These are phyloP conservation scores for Ctenochaetus hawaiiensis DNA, from an alignment of 2,797 vertebrate genomes.

Conservation along the genomic window DNA sequence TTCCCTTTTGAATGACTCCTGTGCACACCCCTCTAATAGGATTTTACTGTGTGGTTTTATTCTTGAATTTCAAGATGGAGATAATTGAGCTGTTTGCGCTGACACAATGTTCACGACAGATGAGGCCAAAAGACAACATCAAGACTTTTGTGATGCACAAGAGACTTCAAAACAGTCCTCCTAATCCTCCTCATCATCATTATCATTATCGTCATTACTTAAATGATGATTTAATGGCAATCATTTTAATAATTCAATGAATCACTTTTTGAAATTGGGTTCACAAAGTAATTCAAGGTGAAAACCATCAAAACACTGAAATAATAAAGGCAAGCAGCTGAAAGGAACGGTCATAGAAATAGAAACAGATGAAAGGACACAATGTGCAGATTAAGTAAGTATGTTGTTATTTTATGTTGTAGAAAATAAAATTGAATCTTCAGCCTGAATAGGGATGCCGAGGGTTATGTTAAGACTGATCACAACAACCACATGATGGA, in stretches of 20 bases:
- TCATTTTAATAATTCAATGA: background rate
- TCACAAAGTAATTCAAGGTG: background rate
- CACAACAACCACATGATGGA: background rate
- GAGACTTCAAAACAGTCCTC: background rate
- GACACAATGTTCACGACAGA: background rate
- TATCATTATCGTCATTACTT: background rate
- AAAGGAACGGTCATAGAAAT: background rate
- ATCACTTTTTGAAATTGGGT: background rate
- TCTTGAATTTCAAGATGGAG: conserved; percentile 18
- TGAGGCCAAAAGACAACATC: background rate
- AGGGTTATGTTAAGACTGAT: background rate
- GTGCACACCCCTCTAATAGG: conserved; percentile 9
- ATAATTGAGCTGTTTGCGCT: background rate
- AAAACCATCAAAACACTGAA: background rate
- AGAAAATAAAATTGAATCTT: background rate
- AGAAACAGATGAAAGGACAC: background rate
- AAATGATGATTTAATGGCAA: background rate
- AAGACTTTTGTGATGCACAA: background rate
- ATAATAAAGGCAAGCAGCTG: background rate
- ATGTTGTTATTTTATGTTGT: background rate
- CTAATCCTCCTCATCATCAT: too few species aligned
- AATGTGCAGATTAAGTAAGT: background rate
- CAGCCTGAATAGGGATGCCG: background rate
- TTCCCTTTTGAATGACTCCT: background rate
- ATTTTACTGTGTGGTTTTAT: background rate